phyloP scores from a whole-genome alignment of 2,888 invertebrate species.

The Campoletis raptor region DNA sequence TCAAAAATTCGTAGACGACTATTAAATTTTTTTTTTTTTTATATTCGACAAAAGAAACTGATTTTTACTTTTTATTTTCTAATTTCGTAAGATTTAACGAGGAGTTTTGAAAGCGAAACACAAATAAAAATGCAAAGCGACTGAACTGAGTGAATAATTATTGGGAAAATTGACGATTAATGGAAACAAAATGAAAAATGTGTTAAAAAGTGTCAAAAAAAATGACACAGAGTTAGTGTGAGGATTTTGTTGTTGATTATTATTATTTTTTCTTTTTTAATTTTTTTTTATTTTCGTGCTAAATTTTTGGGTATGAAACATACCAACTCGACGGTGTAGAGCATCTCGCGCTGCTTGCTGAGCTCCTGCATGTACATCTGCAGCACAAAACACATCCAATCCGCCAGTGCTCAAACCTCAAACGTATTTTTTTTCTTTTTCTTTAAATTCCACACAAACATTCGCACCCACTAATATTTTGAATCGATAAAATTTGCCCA shows the following conservation, averaged over 20 bases:
- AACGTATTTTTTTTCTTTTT: slow-evolving; percentile 73
- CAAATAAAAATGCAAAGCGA: not conserved
- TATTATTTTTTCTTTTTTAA: not conserved
- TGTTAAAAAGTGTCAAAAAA: not conserved
- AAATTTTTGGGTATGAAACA: slow-evolving; percentile 85
- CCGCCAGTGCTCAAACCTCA: slow-evolving; percentile 84
- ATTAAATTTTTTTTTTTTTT: too few species aligned
- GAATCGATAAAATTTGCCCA: not conserved
- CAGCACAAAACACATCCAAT: slow-evolving; percentile 85
- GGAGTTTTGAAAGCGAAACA: slow-evolving; percentile 21
- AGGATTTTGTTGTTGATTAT: not conserved
- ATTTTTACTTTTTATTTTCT: not conserved
- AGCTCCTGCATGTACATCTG: slow-evolving; percentile 96
- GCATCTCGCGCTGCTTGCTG: slow-evolving; percentile 93
- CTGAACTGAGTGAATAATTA: slow-evolving; percentile 12
- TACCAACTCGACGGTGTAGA: slow-evolving; percentile 94
- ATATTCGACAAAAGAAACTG: not conserved
- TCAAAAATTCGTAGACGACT: too few species aligned
- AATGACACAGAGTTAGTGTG: slow-evolving; percentile 62
- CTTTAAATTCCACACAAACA: slow-evolving; percentile 27
- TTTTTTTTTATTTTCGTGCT: slow-evolving; percentile 60
- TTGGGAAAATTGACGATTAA: slow-evolving; percentile 24
- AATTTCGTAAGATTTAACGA: slow-evolving; percentile 12
- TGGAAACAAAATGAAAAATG: not conserved
- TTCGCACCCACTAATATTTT: not conserved